Percentiles rank a stretch among this genome's conserved stretches.
Evolutionary conservation across 2,113 vertebrate genomes (phyloP).

Genomic region (Corythaeola cristata): DNA sequence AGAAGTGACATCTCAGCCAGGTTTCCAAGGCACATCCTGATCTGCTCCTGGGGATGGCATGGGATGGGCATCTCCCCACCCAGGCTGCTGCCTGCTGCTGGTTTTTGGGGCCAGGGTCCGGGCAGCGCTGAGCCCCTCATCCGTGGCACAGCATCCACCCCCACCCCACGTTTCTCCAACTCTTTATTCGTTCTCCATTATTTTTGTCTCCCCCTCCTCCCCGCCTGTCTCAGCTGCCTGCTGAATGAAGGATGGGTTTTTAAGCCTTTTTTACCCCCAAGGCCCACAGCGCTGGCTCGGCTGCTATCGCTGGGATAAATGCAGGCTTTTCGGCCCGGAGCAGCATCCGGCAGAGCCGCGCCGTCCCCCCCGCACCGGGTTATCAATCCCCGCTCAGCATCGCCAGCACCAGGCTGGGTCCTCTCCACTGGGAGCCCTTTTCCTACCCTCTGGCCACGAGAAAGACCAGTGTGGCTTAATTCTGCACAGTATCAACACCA

Average conservation of each 20-base stretch:
- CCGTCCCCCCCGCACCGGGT: constrained; percentile 22
- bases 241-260: constrained; percentile 63
- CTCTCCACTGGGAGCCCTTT: constrained; percentile 65
- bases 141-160: neutral
- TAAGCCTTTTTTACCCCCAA: constrained; percentile 67
- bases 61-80: neutral
- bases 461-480: constrained; percentile 62
- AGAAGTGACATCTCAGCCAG: neutral
- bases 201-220: constrained; percentile 21
- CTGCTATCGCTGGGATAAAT: constrained; percentile 72
- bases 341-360: neutral
- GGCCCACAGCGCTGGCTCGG: constrained; percentile 48
- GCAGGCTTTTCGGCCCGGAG: constrained; percentile 58
- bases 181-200: constrained; percentile 29
- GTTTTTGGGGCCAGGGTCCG: fast-evolving
- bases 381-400: constrained; percentile 70
- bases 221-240: constrained; percentile 56
- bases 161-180: neutral
- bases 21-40: neutral
- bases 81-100: neutral
- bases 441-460: constrained; percentile 67
- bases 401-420: constrained; percentile 9
- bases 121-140: neutral
- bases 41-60: fast-evolving
- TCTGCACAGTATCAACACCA: constrained; percentile 70